Percentiles rank a stretch among this genome's conserved stretches.
These are phyloP conservation scores for Euwallacea similis DNA, from an alignment of 1,140 invertebrate genomes.

Conservation along the genomic window DNA sequence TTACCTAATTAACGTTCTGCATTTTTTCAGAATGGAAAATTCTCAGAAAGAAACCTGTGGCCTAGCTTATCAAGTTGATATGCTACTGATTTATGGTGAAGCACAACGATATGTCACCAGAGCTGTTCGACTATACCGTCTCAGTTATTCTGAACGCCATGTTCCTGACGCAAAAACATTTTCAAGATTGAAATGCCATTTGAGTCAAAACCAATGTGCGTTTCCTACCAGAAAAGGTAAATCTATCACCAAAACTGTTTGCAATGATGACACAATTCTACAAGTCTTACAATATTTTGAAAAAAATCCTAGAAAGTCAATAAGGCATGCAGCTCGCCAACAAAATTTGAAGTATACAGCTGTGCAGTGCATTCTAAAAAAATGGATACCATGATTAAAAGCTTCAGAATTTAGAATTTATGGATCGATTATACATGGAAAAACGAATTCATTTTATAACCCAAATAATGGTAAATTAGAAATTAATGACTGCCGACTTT, in stretches of 20 bases:
- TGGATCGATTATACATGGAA: neutral
- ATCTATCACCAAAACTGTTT: neutral
- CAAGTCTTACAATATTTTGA: constrained; percentile 19
- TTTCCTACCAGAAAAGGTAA: constrained; percentile 17
- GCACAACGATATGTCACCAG: neutral
- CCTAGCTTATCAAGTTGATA: neutral
- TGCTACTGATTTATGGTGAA: constrained; percentile 12
- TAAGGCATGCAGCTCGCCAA: neutral
- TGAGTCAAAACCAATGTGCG: constrained; percentile 8
- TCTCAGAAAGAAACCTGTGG: no score
- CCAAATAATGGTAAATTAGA: constrained; percentile 2
- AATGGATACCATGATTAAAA: constrained; percentile 20
- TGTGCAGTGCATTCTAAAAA: constrained; percentile 7
- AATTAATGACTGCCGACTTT: neutral
- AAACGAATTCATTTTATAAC: neutral
- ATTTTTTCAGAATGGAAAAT: no score
- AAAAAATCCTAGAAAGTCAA: constrained; percentile 9
- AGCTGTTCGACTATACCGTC: neutral
- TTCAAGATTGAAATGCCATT: constrained; percentile 9
- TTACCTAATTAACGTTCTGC: no score
- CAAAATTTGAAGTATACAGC: constrained; percentile 4
- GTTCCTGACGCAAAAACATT: constrained; percentile 11
- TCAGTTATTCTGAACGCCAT: constrained; percentile 12
- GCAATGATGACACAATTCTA: neutral
- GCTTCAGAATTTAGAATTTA: constrained; percentile 16